These are phyloP conservation scores for Micromesistius poutassou DNA, from an alignment of 2,797 vertebrate species.

Conservation along the genomic window DNA sequence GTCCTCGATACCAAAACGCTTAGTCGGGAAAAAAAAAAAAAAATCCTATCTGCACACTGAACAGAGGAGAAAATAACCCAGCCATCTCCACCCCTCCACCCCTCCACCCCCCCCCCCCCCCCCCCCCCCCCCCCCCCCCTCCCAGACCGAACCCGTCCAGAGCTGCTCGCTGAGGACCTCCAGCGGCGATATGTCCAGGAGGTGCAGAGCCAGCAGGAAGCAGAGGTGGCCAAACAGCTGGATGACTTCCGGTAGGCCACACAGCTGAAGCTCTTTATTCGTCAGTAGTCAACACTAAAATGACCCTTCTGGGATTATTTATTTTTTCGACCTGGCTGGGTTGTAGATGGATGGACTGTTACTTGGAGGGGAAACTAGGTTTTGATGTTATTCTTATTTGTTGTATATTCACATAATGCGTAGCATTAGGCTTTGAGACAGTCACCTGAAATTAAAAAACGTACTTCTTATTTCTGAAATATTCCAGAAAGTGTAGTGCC, in stretches of 20 bases:
- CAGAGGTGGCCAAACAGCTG: slow-evolving; percentile 77
- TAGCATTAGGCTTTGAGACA: too few relatives aligned
- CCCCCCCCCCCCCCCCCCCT: neutral
- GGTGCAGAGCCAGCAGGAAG: slow-evolving; percentile 66
- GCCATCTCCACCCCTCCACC: neutral
- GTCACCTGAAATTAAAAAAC: too few relatives aligned
- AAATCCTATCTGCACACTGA: neutral
- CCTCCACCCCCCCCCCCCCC: neutral
- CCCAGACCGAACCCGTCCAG: slow-evolving; percentile 80
- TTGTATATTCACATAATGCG: too few relatives aligned
- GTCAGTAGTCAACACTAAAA: too few relatives aligned
- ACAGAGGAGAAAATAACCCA: neutral
- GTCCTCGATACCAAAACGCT: neutral
- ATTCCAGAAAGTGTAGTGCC: too few relatives aligned
- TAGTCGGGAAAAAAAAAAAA: neutral
- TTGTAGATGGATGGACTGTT: too few relatives aligned
- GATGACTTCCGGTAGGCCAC: slow-evolving; percentile 82
- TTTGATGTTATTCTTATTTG: too few relatives aligned
- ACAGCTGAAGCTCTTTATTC: neutral
- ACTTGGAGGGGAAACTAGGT: too few relatives aligned
- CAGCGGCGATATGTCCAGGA: slow-evolving; percentile 72
- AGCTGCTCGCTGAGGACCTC: slow-evolving; percentile 77
- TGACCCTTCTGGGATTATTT: too few relatives aligned
- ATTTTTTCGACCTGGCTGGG: too few relatives aligned
- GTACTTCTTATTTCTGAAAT: too few relatives aligned